These are phyloP conservation scores for Melanchra persicariae DNA, from an alignment of 2,888 invertebrate genomes.

Conservation along the genomic window DNA sequence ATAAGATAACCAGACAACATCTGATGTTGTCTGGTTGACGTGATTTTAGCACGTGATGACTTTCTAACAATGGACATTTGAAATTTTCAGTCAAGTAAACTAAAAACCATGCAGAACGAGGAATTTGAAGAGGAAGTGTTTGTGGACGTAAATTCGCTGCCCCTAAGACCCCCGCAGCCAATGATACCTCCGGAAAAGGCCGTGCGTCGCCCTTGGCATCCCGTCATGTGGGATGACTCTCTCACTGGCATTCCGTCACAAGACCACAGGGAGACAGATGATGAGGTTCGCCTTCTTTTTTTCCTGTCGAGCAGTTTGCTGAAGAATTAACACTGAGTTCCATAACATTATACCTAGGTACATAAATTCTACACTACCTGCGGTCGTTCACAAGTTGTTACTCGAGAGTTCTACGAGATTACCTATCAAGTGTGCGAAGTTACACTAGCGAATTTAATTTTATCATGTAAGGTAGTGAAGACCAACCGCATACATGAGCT, in stretches of 20 bases:
- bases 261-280: conserved; percentile 65
- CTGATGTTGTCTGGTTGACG: too few species aligned
- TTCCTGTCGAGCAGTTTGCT: not conserved
- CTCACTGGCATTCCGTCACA: conserved; percentile 81
- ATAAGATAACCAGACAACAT: not conserved
- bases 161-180: conserved; percentile 87
- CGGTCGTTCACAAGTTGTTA: not conserved
- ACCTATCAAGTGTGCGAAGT: not conserved
- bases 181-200: conserved; percentile 87
- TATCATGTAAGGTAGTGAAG: not conserved
- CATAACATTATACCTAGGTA: too few species aligned
- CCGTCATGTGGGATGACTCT: conserved; percentile 91
- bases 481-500: not conserved
- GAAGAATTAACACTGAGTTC: not conserved
- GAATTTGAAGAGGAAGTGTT: conserved; percentile 80
- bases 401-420: too few species aligned
- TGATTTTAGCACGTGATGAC: too few species aligned
- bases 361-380: not conserved
- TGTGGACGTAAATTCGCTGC: conserved; percentile 84
- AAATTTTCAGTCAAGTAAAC: conserved; percentile 40
- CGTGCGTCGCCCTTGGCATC: conserved; percentile 91
- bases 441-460: not conserved
- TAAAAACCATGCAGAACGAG: conserved; percentile 65
- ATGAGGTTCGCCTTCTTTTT: conserved; percentile 30
- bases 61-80: not conserved